Evolutionary conservation across 2,888 invertebrate genomes (phyloP).

Genomic region (Mythimna albipuncta): DNA sequence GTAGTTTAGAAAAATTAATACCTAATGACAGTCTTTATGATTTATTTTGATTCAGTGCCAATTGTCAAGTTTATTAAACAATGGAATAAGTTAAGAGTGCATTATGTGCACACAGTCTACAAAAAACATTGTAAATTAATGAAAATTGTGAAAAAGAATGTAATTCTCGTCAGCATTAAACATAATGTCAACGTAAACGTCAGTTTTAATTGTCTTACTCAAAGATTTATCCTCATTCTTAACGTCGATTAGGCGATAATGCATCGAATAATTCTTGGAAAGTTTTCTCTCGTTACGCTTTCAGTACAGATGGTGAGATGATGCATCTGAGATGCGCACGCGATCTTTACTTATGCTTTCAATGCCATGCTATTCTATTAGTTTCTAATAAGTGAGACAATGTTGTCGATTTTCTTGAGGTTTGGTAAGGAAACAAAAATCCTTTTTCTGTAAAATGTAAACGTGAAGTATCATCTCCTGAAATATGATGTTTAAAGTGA

Average conservation of each 20-base stretch:
- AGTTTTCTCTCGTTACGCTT: conserved; percentile 85
- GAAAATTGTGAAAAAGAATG: conserved; percentile 14
- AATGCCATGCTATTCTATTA: conserved; percentile 50
- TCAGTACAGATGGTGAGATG: conserved; percentile 82
- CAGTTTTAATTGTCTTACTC: conserved; percentile 21
- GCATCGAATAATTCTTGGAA: conserved; percentile 68
- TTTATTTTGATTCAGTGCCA: too few species aligned
- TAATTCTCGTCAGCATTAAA: not conserved
- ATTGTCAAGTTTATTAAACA: too few species aligned
- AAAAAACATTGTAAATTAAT: too few species aligned
- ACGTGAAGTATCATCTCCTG: not conserved
- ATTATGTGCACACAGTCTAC: too few species aligned
- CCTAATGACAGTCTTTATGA: too few species aligned
- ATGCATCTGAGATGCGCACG: conserved; percentile 74
- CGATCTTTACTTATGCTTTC: conserved; percentile 79
- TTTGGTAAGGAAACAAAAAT: not conserved
- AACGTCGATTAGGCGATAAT: conserved; percentile 50
- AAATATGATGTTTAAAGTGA: not conserved
- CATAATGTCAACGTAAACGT: conserved; percentile 32
- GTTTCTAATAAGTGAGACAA: conserved; percentile 19
- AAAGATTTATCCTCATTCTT: conserved; percentile 54
- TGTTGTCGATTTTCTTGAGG: not conserved
- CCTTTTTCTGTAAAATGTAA: not conserved
- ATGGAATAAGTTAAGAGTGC: too few species aligned
- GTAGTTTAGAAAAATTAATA: too few species aligned